Percentiles rank a stretch among this genome's conserved stretches.
phyloP scores from a whole-genome alignment of 2,888 invertebrate genomes.

The Cantharis rustica region DNA sequence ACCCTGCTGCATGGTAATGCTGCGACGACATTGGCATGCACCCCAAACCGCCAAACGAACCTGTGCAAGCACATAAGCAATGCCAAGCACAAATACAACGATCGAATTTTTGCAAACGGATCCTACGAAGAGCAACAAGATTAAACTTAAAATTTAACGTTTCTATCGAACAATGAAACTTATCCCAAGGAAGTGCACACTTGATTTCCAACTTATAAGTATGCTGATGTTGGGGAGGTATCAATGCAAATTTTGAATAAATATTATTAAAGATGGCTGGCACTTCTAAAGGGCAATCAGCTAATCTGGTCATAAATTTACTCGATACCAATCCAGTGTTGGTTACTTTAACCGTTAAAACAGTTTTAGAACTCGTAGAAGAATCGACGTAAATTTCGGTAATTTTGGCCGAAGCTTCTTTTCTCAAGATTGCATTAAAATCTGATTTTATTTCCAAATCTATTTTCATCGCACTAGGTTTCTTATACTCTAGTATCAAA shows the following conservation, averaged over 20 bases:
- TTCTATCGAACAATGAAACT: slow-evolving; percentile 62
- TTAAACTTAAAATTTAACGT: slow-evolving; percentile 62
- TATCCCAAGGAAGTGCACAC: slow-evolving; percentile 55
- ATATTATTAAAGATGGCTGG: slow-evolving; percentile 54
- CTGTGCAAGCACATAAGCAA: slow-evolving; percentile 66
- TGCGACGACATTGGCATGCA: slow-evolving; percentile 56
- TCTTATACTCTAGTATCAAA: slow-evolving; percentile 59
- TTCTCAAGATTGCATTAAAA: slow-evolving; percentile 46
- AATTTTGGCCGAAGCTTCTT: slow-evolving; percentile 60
- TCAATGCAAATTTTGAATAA: slow-evolving; percentile 52
- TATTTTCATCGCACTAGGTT: slow-evolving; percentile 59
- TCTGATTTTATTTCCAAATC: slow-evolving; percentile 60
- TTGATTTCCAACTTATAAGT: slow-evolving; percentile 60
- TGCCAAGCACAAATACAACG: slow-evolving; percentile 70
- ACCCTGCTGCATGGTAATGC: slow-evolving; percentile 59
- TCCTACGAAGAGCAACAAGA: slow-evolving; percentile 63
- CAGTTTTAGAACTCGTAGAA: slow-evolving; percentile 58
- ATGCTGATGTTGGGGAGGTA: slow-evolving; percentile 64
- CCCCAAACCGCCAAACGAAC: slow-evolving; percentile 51
- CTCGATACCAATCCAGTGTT: slow-evolving; percentile 65
- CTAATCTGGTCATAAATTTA: slow-evolving; percentile 46
- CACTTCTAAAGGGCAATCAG: slow-evolving; percentile 57
- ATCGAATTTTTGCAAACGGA: slow-evolving; percentile 62
- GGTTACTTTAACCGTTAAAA: slow-evolving; percentile 61
- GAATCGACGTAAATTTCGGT: slow-evolving; percentile 66